These are phyloP conservation scores for Reticulitermes speratus DNA, from an alignment of 1,140 invertebrate genomes.

Conservation along the genomic window DNA sequence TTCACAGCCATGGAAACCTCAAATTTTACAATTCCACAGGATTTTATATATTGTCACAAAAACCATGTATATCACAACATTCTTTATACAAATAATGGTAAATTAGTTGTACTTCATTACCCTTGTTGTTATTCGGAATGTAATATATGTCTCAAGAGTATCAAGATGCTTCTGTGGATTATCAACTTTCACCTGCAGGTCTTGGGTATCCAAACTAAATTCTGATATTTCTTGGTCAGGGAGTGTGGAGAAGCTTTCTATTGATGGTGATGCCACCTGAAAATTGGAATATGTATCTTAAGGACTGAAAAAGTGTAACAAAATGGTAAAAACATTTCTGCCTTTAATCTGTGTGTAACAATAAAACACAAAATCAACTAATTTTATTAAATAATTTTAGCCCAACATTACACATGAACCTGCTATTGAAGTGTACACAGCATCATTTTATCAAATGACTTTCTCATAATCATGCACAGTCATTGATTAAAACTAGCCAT, in stretches of 20 bases:
- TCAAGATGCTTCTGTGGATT: constrained; percentile 77
- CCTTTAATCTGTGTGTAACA: neutral
- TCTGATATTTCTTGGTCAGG: constrained; percentile 58
- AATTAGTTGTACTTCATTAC: constrained; percentile 43
- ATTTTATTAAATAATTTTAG: neutral
- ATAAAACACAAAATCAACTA: neutral
- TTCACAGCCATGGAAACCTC: no score
- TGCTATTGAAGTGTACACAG: no score
- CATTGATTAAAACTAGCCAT: no score
- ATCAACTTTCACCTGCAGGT: constrained; percentile 69
- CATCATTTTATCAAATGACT: no score
- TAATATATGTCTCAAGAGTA: constrained; percentile 72
- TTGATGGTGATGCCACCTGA: constrained; percentile 58
- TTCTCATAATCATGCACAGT: no score
- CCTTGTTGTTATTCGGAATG: constrained; percentile 68
- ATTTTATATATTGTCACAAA: no score
- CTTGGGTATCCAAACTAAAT: constrained; percentile 54
- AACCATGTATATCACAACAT: no score
- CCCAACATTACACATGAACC: no score
- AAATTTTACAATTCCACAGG: no score
- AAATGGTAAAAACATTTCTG: neutral
- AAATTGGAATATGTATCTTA: constrained; percentile 20
- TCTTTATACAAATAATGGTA: no score
- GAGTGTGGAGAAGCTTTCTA: constrained; percentile 62
- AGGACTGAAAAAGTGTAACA: neutral